Evolutionary conservation across 1,140 invertebrate genomes (phyloP).

Genomic region (Plectrocnemia conspersa): DNA sequence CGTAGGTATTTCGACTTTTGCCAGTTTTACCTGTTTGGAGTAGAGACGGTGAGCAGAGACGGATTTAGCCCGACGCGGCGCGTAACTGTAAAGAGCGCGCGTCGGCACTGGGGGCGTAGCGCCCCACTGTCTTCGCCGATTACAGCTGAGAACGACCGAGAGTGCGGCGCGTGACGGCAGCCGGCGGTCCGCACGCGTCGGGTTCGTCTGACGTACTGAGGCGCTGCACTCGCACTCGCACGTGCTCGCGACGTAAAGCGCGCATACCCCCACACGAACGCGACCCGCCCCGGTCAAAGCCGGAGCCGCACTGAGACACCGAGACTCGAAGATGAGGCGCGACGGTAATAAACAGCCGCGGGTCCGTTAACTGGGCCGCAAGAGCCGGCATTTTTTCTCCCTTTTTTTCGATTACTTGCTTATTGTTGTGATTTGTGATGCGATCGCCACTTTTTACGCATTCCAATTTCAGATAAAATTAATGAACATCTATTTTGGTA

Average conservation of each 20-base stretch:
- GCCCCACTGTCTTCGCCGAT: not conserved
- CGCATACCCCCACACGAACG: not conserved
- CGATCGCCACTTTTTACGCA: no score
- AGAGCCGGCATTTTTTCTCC: no score
- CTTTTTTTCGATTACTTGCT: no score
- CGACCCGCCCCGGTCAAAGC: not conserved
- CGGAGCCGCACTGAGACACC: slow-evolving; percentile 7
- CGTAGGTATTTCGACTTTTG: no score
- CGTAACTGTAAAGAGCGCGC: not conserved
- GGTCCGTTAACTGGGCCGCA: no score
- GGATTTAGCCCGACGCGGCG: no score
- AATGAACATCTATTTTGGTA: no score
- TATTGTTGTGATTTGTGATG: no score
- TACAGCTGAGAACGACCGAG: not conserved
- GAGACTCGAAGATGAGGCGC: not conserved
- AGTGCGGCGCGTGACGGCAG: not conserved
- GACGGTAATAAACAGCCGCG: not conserved
- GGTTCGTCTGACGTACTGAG: not conserved
- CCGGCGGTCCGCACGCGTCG: not conserved
- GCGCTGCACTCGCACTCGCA: not conserved
- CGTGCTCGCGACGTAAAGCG: no score
- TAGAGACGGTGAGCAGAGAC: no score
- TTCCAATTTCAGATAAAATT: no score
- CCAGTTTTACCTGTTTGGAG: no score
- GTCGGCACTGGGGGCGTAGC: not conserved